phyloP scores from a whole-genome alignment of 2,113 vertebrate species.

The Nothocercus nigrocapillus region DNA sequence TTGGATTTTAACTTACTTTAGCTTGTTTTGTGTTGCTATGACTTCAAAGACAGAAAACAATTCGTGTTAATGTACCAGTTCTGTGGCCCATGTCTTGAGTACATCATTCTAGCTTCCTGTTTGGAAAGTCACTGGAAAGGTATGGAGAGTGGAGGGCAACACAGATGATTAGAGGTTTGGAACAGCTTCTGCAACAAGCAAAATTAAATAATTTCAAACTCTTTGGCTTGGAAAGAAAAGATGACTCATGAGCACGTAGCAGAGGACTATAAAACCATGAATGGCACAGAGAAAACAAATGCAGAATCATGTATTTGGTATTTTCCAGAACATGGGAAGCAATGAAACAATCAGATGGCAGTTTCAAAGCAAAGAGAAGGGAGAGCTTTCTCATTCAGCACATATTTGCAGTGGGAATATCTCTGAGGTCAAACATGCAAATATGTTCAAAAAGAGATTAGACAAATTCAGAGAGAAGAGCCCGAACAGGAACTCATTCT shows the following conservation, averaged over 20 bases:
- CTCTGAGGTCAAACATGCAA: background rate
- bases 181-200: background rate
- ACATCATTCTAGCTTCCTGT: background rate
- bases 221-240: background rate
- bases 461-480: background rate
- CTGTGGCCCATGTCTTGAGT: background rate
- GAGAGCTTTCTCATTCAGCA: background rate
- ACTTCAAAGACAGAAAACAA: background rate
- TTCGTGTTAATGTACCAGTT: background rate
- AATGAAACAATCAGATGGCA: background rate
- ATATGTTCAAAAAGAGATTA: background rate
- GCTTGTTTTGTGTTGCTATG: background rate
- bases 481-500: background rate
- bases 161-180: background rate
- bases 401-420: background rate
- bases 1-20: background rate
- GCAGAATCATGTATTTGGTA: background rate
- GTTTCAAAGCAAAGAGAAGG: background rate
- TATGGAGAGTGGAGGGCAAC: background rate
- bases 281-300: background rate
- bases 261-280: background rate
- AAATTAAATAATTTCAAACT: background rate
- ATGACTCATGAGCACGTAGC: background rate
- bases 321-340: background rate
- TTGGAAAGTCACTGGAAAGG: background rate